Base-by-base conservation (phyloP, 2,113 vertebrate genomes). In the Sporophila hypoxantha region DNA sequence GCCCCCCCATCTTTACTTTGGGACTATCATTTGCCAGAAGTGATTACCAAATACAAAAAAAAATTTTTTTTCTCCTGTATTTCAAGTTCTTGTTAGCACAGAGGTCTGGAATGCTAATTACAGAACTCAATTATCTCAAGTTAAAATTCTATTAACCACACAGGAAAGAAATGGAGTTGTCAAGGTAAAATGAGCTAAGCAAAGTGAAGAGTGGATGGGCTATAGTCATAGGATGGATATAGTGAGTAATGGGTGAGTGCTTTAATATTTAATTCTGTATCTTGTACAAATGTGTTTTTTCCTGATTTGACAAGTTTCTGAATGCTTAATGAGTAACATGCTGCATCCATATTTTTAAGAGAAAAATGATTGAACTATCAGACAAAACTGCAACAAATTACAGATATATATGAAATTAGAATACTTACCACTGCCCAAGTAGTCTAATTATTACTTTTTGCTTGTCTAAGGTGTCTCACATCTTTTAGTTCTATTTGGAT, bases 21-120 rank as follows among this genome's bases (percentile, higher is more conserved):
- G 12, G 17, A 19, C 30, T 56, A 29, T 64, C 18, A 29, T 71
- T 83, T 76, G 9, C 15, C 34, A 65, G 32, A 50, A 80, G 17
- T 30, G 6, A 73, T 76, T 69, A 50, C 7, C 18, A 69, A 16
- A 44, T 27, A 62, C 12, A 20, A 66, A 66, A 17, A 2, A 20
- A 8, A 21, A 14, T 70, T 93, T 93, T 27, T 82, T 70, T 93
- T 93, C 30, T 82, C 30, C 39, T 70, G 37, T 62, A 49, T 90
- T 85, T 82, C 42, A 90, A 66, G 47, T 82, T 62, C 56, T 60
- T 62, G 22, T 56, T 87, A 80, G 4, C 52, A 60, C 20, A 82
- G 60, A 74, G 30, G 52, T 42, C 87, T 88, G n/a, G 22, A 76
- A 90, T 74, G 65, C 70, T 90, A 91, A 93, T 94, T 88, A 88